Evolutionary conservation across 2,888 invertebrate species (phyloP), one percentile per base, ranked within the genome.

Genomic region (Coleophora flavipennella): DNA sequence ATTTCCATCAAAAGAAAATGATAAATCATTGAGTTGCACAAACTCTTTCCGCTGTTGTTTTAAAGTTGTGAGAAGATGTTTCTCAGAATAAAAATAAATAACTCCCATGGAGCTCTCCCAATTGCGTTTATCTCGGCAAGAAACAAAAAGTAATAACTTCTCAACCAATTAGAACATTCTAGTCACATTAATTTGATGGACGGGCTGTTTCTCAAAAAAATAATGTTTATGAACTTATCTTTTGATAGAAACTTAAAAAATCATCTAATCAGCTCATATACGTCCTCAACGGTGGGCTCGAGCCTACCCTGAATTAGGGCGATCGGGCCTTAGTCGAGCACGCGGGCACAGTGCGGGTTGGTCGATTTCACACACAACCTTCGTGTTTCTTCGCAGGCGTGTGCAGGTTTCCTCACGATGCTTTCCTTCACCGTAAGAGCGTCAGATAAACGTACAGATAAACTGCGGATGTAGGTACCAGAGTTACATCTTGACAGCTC

Each of bases 81-180:
- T 51, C 58, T 58, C 51, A 57, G 58, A 63, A 72, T 67, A 66
- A 59, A 68, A 68, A 72, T 73, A 74, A 76, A 75, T 74, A 69
- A 71, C 64, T 67, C 59, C 49, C 43, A 47, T 53, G 51, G 53
- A 69, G 70, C 68, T 70, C 68, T 65, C 61, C 67, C 67, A 68
- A 76, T 69, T 72, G 65, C 67, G 70, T 73, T 71, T 70, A 67
- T 67, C 64, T 59, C 64, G 59, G 65, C 67, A 63, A 68, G 66
- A 70, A 71, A 71, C 63, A 63, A 58, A 67, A 74, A 71, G 70
- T 70, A 70, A 75, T 74, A 76, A 73, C 70, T 73, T 76, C 64
- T 67, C 63, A 65, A 70, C 69, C 74, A 77, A 77, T 76, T 76
- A 78, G 68, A 67, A 69, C 72, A 77, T 69, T 75, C 68, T 72